These are phyloP conservation scores for Muntiacus muntjak DNA, from an alignment of 2,113 vertebrate genomes.

Conservation along the genomic window DNA sequence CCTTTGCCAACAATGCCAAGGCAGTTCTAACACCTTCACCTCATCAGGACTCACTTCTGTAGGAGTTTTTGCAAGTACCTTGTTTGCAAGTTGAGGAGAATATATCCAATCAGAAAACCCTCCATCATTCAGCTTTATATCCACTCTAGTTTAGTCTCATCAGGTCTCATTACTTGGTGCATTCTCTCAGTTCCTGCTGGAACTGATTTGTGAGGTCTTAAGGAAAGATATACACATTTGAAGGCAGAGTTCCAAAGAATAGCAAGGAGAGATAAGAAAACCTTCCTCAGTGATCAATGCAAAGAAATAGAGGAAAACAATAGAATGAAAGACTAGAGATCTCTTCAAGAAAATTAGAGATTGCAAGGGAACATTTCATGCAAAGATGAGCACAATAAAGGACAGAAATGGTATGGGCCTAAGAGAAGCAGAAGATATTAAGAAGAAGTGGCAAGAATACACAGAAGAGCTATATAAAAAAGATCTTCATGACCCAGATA, in stretches of 20 bases:
- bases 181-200: background rate
- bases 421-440: background rate
- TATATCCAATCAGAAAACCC: background rate
- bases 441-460: background rate
- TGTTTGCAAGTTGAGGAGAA: background rate
- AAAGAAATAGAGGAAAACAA: background rate
- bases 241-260: background rate
- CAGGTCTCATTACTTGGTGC: background rate
- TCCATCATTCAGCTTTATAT: background rate
- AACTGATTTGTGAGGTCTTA: background rate
- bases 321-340: background rate
- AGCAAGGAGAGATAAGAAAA: background rate
- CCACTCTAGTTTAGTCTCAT: background rate
- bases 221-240: background rate
- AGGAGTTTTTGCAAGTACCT: background rate
- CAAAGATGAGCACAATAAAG: background rate
- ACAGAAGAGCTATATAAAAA: background rate
- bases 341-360: background rate
- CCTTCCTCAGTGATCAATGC: background rate
- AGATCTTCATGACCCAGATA: background rate
- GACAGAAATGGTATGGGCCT: background rate
- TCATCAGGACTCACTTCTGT: background rate
- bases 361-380: background rate
- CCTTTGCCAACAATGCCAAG: background rate
- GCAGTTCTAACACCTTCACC: background rate